A percentile compares a stretch with the other conserved stretches of the same genome.
These are phyloP conservation scores for Sapajus apella DNA, from an alignment of 2,113 vertebrate genomes.

Conservation along the genomic window DNA sequence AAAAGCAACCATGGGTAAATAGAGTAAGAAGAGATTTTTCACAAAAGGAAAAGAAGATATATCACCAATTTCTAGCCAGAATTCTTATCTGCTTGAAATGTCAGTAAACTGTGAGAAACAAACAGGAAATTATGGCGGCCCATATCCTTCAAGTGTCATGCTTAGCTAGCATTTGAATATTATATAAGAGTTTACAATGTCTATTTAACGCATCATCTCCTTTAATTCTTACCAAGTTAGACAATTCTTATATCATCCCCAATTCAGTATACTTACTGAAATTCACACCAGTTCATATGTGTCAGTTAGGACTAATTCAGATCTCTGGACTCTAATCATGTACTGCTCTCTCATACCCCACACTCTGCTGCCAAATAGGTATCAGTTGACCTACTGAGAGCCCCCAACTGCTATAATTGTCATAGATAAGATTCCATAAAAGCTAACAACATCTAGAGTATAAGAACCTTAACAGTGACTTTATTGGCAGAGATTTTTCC, in stretches of 20 bases:
- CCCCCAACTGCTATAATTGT: neutral
- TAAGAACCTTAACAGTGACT: neutral
- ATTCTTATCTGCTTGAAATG: neutral
- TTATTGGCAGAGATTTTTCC: neutral
- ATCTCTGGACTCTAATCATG: neutral
- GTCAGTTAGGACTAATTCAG: neutral
- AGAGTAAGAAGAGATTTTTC: neutral
- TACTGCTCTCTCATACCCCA: rapidly evolving
- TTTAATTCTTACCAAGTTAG: neutral
- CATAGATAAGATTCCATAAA: neutral
- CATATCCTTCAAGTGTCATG: neutral
- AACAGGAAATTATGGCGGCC: neutral
- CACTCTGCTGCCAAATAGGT: neutral
- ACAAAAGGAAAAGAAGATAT: neutral
- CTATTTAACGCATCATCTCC: neutral
- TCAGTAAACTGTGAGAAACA: neutral
- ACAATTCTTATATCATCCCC: neutral
- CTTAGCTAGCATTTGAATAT: neutral
- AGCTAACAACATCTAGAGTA: neutral
- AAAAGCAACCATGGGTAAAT: neutral
- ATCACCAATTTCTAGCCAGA: neutral
- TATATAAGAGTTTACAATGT: neutral
- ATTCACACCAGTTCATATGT: neutral
- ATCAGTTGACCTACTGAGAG: neutral
- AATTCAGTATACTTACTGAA: neutral